phyloP scores from a whole-genome alignment of 2,113 vertebrate genomes.

The Hemicordylus capensis region DNA sequence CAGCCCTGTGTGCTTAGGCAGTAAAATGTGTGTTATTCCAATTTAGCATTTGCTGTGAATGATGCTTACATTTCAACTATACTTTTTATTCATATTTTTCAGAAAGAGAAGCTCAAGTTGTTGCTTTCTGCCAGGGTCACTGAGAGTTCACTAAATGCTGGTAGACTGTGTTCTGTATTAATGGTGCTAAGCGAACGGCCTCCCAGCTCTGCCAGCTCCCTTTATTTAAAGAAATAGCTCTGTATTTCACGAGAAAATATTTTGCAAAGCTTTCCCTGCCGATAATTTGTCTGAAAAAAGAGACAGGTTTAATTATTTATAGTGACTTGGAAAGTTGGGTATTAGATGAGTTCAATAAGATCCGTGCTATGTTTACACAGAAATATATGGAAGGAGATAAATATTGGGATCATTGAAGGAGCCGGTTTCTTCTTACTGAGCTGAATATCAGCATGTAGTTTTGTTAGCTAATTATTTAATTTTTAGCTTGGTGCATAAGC shows the following conservation, averaged over 20 bases:
- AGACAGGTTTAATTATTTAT: constrained; percentile 72
- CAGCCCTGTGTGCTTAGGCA: not conserved
- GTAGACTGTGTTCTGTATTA: constrained; percentile 67
- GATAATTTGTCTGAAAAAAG: constrained; percentile 62
- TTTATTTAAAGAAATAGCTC: constrained; percentile 69
- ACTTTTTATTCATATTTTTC: constrained; percentile 71
- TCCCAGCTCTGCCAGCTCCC: constrained; percentile 60
- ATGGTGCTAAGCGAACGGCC: constrained; percentile 65
- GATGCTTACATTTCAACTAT: constrained; percentile 59
- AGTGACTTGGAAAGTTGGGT: constrained; percentile 53
- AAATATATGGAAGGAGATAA: constrained; percentile 38
- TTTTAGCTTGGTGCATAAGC: not conserved
- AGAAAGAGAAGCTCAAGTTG: constrained; percentile 63
- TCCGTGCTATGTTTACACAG: constrained; percentile 63
- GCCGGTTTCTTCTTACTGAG: constrained; percentile 53
- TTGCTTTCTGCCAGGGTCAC: constrained; percentile 61
- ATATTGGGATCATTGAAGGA: constrained; percentile 46
- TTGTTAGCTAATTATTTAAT: constrained; percentile 34
- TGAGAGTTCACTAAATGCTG: constrained; percentile 71
- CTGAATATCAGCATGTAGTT: constrained; percentile 36
- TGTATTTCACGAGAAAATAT: constrained; percentile 68
- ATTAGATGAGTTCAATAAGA: constrained; percentile 55
- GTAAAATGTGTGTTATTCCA: constrained; percentile 31
- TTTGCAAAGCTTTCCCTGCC: constrained; percentile 63
- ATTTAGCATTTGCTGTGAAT: constrained; percentile 56